These are phyloP conservation scores for Rotaria magnacalcarata DNA, from an alignment of 2,888 invertebrate species.

Conservation along the genomic window DNA sequence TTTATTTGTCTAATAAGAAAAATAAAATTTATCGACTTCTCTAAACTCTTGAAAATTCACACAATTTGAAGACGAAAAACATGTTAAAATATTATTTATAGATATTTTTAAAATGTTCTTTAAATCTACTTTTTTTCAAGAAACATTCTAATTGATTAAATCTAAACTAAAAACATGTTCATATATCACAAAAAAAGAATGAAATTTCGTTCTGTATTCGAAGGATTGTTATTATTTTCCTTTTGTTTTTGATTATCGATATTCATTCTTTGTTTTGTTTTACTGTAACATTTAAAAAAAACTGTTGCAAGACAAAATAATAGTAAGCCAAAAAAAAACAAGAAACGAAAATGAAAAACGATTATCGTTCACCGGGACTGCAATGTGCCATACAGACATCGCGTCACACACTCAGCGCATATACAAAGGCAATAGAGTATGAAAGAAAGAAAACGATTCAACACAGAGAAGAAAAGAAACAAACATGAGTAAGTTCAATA, in stretches of 20 bases:
- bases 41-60: background rate
- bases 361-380: slow-evolving; percentile 13
- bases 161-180: too few relatives aligned
- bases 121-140: background rate
- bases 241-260: background rate
- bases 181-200: too few relatives aligned
- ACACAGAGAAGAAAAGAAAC: too few relatives aligned
- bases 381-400: background rate
- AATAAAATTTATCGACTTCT: background rate
- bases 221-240: background rate
- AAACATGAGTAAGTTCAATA: background rate
- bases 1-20: background rate
- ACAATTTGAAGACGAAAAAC: background rate
- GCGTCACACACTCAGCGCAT: background rate
- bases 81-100: background rate
- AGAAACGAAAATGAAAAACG: background rate
- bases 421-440: background rate
- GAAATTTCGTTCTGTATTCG: background rate
- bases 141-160: background rate
- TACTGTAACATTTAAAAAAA: background rate
- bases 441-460: background rate
- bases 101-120: background rate
- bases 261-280: background rate
- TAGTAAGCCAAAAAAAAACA: background rate
- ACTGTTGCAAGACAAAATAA: background rate